These are phyloP conservation scores for Hetaerina americana DNA, from an alignment of 1,140 invertebrate genomes.

Conservation along the genomic window DNA sequence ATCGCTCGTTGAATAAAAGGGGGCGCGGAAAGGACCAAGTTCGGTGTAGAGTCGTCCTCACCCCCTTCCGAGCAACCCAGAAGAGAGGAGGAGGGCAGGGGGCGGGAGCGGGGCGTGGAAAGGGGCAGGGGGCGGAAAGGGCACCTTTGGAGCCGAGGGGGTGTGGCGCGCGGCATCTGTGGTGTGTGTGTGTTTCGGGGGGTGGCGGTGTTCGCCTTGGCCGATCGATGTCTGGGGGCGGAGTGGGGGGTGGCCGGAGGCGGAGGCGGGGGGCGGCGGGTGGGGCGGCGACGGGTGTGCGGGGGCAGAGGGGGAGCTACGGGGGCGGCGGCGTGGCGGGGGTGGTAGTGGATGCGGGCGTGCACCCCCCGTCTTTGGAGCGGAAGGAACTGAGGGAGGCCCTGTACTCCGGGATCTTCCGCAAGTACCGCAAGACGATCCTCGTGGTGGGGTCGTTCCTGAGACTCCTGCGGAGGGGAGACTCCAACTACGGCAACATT, in stretches of 20 bases:
- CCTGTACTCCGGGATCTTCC: slow-evolving; percentile 66
- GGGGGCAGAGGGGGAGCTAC: not conserved
- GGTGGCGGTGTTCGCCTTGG: not conserved
- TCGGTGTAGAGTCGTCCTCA: too few relatives aligned
- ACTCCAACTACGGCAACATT: slow-evolving; percentile 7
- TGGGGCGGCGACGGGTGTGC: not conserved
- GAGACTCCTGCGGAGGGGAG: slow-evolving; percentile 52
- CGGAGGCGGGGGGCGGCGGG: not conserved
- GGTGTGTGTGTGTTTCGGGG: too few relatives aligned
- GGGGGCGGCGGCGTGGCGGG: not conserved
- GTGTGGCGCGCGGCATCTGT: too few relatives aligned
- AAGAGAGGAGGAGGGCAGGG: not conserved
- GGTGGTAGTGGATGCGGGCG: slow-evolving; percentile 29
- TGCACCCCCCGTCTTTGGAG: slow-evolving; percentile 38
- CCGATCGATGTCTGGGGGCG: not conserved
- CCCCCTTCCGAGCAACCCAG: not conserved
- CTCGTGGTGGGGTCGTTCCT: slow-evolving; percentile 65
- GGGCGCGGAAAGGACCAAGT: too few relatives aligned
- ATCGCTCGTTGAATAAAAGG: too few relatives aligned
- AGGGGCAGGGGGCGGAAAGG: not conserved
- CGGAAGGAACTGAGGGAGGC: slow-evolving; percentile 59
- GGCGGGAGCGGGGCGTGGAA: not conserved
- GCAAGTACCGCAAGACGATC: slow-evolving; percentile 62
- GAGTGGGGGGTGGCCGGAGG: too few relatives aligned
- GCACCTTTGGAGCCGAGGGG: not conserved